These are phyloP conservation scores for Corynorhinus townsendii DNA, from an alignment of 2,113 vertebrate species.

Conservation along the genomic window DNA sequence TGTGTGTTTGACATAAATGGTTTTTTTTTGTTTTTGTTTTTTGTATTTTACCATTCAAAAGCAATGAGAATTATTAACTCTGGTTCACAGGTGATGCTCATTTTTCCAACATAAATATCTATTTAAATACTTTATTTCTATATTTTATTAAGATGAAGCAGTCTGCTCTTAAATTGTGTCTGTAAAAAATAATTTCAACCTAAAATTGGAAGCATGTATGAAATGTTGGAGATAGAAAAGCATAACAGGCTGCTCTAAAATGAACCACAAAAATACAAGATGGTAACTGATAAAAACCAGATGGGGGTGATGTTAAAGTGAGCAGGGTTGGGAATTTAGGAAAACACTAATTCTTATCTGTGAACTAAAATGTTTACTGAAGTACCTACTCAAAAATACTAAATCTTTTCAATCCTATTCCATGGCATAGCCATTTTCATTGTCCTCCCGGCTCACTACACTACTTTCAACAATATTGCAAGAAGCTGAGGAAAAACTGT, in stretches of 20 bases:
- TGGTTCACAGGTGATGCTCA: conserved; percentile 45
- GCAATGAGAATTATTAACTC: conserved; percentile 50
- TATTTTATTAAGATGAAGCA: conserved; percentile 15
- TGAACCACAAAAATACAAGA: conserved; percentile 61
- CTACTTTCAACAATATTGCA: neutral
- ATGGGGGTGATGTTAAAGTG: conserved; percentile 47
- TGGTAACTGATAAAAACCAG: conserved; percentile 44
- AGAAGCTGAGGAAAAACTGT: neutral
- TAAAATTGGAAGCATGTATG: conserved; percentile 33
- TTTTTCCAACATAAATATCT: conserved; percentile 47
- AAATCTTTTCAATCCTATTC: neutral
- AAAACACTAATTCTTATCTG: neutral
- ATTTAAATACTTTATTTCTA: conserved; percentile 28
- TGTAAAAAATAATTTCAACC: conserved; percentile 50
- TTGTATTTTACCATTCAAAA: conserved; percentile 50
- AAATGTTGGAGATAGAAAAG: conserved; percentile 51
- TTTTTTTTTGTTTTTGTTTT: neutral
- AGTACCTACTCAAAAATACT: neutral
- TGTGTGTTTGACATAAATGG: conserved; percentile 55
- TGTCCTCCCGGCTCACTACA: neutral
- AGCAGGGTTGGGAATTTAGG: neutral
- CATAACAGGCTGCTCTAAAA: conserved; percentile 36
- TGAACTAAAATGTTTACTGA: neutral
- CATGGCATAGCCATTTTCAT: neutral
- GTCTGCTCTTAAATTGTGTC: conserved; percentile 62